Evolutionary conservation across 2,888 invertebrate genomes (phyloP).

Genomic region (Euzophera pinguis): DNA sequence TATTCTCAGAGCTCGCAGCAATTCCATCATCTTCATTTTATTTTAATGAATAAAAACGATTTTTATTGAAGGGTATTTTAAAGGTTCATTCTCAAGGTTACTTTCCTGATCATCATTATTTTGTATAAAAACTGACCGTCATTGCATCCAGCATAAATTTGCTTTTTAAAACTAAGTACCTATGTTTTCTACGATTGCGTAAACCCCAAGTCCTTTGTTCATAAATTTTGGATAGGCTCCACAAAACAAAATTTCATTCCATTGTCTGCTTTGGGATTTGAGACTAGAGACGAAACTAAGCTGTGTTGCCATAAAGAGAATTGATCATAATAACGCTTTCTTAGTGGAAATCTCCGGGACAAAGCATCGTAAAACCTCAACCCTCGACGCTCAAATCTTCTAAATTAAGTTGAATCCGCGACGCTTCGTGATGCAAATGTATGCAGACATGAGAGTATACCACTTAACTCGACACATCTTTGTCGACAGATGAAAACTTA

Average conservation of each 20-base stretch:
- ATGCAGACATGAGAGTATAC: slow-evolving; percentile 15
- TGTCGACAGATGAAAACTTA: background rate
- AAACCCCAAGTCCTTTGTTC: background rate
- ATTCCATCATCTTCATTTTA: too few relatives aligned
- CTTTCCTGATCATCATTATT: too few relatives aligned
- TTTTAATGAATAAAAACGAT: too few relatives aligned
- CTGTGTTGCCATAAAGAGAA: background rate
- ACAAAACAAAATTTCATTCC: background rate
- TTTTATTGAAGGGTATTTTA: too few relatives aligned
- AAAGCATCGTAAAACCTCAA: slow-evolving; percentile 16
- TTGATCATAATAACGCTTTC: slow-evolving; percentile 8
- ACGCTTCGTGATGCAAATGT: slow-evolving; percentile 23
- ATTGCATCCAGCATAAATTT: too few relatives aligned
- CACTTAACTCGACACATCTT: background rate
- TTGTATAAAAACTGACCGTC: too few relatives aligned
- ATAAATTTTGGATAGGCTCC: background rate
- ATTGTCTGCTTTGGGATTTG: background rate
- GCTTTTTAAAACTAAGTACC: too few relatives aligned
- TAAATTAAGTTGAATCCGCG: slow-evolving; percentile 24
- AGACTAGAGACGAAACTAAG: background rate
- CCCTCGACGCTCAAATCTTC: slow-evolving; percentile 17
- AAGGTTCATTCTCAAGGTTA: too few relatives aligned
- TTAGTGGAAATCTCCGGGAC: slow-evolving; percentile 1
- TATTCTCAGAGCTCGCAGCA: too few relatives aligned
- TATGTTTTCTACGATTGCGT: background rate